Evolutionary conservation across 2,113 vertebrate genomes (phyloP).

Genomic region (Clarias magur): DNA sequence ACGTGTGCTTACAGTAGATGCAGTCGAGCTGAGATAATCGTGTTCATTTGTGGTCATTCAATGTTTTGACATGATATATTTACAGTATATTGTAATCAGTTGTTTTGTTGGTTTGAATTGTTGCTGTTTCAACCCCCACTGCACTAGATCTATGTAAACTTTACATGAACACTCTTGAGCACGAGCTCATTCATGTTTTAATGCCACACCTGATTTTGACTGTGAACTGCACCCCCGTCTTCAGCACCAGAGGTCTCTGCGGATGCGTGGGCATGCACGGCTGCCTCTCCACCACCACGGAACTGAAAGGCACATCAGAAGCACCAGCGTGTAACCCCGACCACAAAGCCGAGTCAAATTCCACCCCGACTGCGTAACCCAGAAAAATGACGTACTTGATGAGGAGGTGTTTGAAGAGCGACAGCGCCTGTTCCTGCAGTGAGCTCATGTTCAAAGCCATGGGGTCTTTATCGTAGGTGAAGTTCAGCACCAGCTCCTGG

Average conservation of each 20-base stretch:
- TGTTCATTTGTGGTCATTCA: neutral
- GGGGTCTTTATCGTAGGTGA: conserved; percentile 69
- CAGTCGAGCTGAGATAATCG: neutral
- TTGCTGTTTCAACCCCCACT: neutral
- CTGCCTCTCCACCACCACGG: conserved; percentile 92
- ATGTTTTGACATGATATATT: too few species aligned
- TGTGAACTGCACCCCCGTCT: conserved; percentile 83
- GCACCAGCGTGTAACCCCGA: neutral
- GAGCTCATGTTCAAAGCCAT: conserved; percentile 73
- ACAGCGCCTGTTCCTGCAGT: conserved; percentile 66
- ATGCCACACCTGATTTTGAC: conserved; percentile 80
- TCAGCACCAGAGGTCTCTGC: conserved; percentile 83
- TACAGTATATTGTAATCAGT: neutral
- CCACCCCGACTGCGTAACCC: neutral
- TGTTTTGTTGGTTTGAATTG: neutral
- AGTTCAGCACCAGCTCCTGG: conserved; percentile 82
- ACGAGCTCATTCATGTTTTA: neutral
- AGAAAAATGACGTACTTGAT: conserved; percentile 73
- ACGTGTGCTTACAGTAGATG: too few species aligned
- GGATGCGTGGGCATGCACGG: conserved; percentile 83
- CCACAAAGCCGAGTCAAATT: neutral
- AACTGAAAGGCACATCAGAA: conserved; percentile 69
- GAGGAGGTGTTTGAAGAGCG: conserved; percentile 81
- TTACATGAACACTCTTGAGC: neutral
- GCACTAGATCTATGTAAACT: neutral